Evolutionary conservation across 2,888 invertebrate species (phyloP).

Genomic region (Trissoscelio sp.): DNA sequence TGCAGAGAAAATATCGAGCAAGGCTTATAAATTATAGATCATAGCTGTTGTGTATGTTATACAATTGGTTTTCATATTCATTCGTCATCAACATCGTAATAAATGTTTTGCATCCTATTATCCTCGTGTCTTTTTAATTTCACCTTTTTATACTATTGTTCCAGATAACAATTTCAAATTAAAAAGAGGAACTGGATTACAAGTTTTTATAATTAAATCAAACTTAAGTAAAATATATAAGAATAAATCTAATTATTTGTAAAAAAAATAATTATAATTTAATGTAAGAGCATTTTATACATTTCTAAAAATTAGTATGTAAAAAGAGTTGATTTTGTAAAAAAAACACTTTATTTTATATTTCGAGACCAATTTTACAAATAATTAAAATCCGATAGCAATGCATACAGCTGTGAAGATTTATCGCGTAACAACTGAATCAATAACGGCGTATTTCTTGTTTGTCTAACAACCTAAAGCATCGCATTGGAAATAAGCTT

Average conservation of each 20-base stretch:
- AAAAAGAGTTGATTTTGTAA: no score
- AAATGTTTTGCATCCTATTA: slow-evolving; percentile 80
- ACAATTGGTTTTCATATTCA: slow-evolving; percentile 67
- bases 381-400: neutral
- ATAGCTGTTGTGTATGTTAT: slow-evolving; percentile 67
- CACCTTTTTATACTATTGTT: no score
- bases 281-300: no score
- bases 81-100: slow-evolving; percentile 73
- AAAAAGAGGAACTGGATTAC: no score
- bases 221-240: no score
- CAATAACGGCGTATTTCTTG: neutral
- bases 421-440: neutral
- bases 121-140: no score
- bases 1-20: slow-evolving; percentile 50
- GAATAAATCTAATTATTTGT: no score
- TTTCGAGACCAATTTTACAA: neutral
- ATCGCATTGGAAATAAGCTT: neutral
- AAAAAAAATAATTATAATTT: no score
- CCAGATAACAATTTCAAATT: no score
- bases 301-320: no score
- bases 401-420: neutral
- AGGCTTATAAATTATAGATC: slow-evolving; percentile 65
- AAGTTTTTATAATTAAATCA: no score
- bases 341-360: slow-evolving; percentile 3
- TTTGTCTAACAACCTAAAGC: neutral